Base-by-base conservation (phyloP, 2,113 vertebrate species). In the Xenus cinereus region DNA sequence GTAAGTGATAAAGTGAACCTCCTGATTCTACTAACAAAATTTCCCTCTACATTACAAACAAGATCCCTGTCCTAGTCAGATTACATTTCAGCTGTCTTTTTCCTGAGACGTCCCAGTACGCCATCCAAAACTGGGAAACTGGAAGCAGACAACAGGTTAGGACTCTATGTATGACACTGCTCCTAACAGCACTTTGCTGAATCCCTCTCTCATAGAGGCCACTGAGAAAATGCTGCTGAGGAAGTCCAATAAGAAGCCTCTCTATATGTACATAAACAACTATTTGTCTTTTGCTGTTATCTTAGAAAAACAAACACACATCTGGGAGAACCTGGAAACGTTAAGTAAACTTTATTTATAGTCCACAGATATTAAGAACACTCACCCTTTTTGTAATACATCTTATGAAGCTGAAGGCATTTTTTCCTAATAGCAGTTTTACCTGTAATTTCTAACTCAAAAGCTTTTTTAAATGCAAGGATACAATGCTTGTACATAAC, bases 291-390 rank as follows among this genome's bases (percentile, higher is more conserved):
- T 72, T 83, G 39, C 22, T 41, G n/a, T 0, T 72, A 94, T 69
- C 68, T 95, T 92, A 51, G 81, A 96, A 95, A 73, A 79, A 91
- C 78, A 93, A 97, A 97, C 39, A 95, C 73, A 48, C 33, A 89
- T 41, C 79, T 91, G 35, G 67, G 93, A 95, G 77, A 93, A 80
- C 13, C 16, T 56, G 84, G 67, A 96, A 96, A 75, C 53, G 63
- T 24, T 60, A 94, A 67, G 69, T 97, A 86, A 94, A 59, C 28
- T 73, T 92, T 57, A 68, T 35, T 86, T 76, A 10, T 39, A 50
- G 81, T 50, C 28, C 26, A 90, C 68, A 82, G 35, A 26, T 18
- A 21, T 89, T 76, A 84, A 73, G 23, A 84, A 32, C 10, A 5
- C 43, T 78, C 50, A 48, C 2, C 3, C 14, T 84, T 88, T 83